A percentile compares a stretch with the other conserved stretches of the same genome.
Conservation (phyloP, 1,140 invertebrate genomes). For the Elymnias hypermnestra region DNA sequence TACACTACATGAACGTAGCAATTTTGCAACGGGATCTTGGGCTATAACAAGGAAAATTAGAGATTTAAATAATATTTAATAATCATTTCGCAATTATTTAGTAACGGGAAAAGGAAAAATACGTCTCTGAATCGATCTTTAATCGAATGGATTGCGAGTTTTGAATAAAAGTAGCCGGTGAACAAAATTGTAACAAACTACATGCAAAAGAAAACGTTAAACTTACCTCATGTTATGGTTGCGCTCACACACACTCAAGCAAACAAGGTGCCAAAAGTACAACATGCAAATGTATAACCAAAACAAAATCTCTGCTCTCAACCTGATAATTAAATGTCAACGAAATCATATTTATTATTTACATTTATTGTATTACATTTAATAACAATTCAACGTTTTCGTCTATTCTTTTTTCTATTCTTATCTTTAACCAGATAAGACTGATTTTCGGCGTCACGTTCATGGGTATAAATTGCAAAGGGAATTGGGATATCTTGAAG, state of each 20-base stretch:
- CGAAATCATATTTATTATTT: slow-evolving; percentile 33
- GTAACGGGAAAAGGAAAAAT: too few relatives aligned
- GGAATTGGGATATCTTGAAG: slow-evolving; percentile 27
- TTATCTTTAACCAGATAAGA: slow-evolving; percentile 18
- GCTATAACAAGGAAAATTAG: too few relatives aligned
- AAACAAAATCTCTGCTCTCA: slow-evolving; percentile 57
- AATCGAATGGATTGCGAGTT: background rate
- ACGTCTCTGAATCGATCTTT: too few relatives aligned
- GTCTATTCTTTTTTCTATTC: slow-evolving; percentile 12
- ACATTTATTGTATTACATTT: slow-evolving; percentile 7
- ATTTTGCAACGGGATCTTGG: too few relatives aligned
- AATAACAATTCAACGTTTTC: slow-evolving; percentile 11
- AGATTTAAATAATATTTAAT: too few relatives aligned
- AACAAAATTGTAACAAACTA: slow-evolving; percentile 15
- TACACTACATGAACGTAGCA: too few relatives aligned
- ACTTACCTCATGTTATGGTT: slow-evolving; percentile 36
- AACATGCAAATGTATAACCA: slow-evolving; percentile 40
- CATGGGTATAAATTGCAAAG: slow-evolving; percentile 12
- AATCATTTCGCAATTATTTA: too few relatives aligned
- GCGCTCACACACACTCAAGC: slow-evolving; percentile 39
- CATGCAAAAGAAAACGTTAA: slow-evolving; percentile 25
- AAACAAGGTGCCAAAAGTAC: slow-evolving; percentile 42
- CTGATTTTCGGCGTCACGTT: slow-evolving; percentile 13
- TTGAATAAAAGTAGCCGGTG: background rate
- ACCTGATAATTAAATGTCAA: slow-evolving; percentile 18